phyloP scores from a whole-genome alignment of 2,113 vertebrate genomes.

The Sclerurus mexicanus region DNA sequence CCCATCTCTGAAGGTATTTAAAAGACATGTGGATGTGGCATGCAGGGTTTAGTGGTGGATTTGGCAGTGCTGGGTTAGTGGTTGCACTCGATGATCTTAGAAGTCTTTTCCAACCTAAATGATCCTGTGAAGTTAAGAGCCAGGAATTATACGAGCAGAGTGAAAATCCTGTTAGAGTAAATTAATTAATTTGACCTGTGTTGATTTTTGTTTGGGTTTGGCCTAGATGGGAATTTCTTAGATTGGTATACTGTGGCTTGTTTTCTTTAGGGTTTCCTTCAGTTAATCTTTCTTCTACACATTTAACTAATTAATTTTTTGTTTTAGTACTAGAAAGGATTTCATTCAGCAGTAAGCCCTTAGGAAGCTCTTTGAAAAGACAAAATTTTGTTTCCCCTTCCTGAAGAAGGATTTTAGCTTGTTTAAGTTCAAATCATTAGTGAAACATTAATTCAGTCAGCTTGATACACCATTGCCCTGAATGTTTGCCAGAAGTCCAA shows the following conservation, averaged over 20 bases:
- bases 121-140: not conserved
- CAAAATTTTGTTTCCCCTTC: not conserved
- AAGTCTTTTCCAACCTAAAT: not conserved
- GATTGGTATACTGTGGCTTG: not conserved
- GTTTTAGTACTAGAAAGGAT: not conserved
- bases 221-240: not conserved
- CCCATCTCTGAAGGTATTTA: not conserved
- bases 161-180: not conserved
- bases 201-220: not conserved
- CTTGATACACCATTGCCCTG: slow-evolving; percentile 30
- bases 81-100: not conserved
- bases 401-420: slow-evolving; percentile 15
- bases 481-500: slow-evolving; percentile 57
- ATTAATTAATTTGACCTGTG: not conserved
- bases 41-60: not conserved
- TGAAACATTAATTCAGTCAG: slow-evolving; percentile 59
- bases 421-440: slow-evolving; percentile 46
- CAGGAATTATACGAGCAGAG: not conserved
- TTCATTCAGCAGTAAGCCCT: not conserved
- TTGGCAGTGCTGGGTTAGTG: not conserved
- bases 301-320: not conserved
- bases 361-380: slow-evolving; percentile 12
- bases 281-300: not conserved
- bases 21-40: not conserved
- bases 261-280: not conserved